Base-by-base conservation (phyloP, 35 echinoderm and acorn worm species). In the Ptychodera flava region DNA sequence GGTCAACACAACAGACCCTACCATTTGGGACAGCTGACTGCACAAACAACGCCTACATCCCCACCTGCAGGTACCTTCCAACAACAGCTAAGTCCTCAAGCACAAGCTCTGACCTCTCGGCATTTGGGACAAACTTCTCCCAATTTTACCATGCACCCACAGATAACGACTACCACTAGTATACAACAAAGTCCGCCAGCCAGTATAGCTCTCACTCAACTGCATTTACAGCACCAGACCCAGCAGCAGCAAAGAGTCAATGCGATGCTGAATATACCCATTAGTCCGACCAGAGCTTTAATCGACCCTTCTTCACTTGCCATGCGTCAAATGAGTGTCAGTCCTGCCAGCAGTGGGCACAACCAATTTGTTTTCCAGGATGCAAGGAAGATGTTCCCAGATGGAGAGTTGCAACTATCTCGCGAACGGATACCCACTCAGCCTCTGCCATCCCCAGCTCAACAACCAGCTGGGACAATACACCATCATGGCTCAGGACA, bases 401-500 rank as follows among this genome's bases (percentile, higher is more conserved):
- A 36, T 33, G 85, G 87, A 35, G 91, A 88, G 31, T 37, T 82
- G 31, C 86, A 84, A 31, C 38, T 81, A 34, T 85, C 82, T 30
- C 76, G 45, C 30, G 91, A 92, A 37, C 53, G 81, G 22, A 52
- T 89, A 53, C 34, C 77, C 35, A 10, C 80, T 0, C 87, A 89
- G 85, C 77, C 87, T 38, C 37, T 92, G 80, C 81, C 83, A 16
- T 77, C 83, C 53, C 91, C 91, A 85, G 83, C 76, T 52, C 90
- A 87, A 22, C 91, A 92, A 82, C 90, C 90, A 28, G 31, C 88
- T 79, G 81, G 90, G 80, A 88, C 90, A 15, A 87, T 92, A 15
- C 90, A 92, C 84, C 90, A 92, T 88, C 86, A 38, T 88, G 90
- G 86, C 81, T 81, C 83, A 38, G 91, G 91, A 31, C 90, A 78